Conservation (phyloP, 2,113 vertebrate genomes). For the Thryonomys swinderianus region DNA sequence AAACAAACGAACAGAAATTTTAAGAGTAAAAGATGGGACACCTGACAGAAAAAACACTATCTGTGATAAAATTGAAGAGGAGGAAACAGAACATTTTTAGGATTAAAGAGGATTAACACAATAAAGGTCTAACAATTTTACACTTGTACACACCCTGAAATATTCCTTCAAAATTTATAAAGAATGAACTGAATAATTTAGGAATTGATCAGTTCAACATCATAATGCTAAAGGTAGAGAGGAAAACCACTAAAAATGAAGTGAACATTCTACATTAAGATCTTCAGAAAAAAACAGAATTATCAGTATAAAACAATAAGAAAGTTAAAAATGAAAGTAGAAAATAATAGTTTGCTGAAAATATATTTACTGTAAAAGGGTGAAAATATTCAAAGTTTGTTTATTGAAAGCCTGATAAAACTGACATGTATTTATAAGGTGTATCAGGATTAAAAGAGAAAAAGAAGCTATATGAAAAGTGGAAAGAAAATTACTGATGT, state of each 20-base stretch:
- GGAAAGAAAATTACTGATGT: not conserved
- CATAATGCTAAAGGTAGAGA: not conserved
- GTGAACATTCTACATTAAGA: not conserved
- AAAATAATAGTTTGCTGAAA: slow-evolving; percentile 27
- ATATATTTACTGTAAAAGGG: not conserved
- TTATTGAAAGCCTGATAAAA: slow-evolving; percentile 1
- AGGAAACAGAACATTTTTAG: not conserved
- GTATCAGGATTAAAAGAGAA: slow-evolving; percentile 8
- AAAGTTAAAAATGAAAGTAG: not conserved
- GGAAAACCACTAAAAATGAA: not conserved
- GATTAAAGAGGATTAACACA: not conserved
- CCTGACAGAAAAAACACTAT: not conserved
- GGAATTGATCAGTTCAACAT: not conserved
- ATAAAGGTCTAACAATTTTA: not conserved
- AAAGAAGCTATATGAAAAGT: slow-evolving; percentile 8
- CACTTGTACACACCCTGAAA: not conserved
- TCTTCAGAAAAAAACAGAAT: too few relatives aligned
- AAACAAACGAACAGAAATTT: not conserved
- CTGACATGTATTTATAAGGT: not conserved
- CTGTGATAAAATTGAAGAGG: not conserved
- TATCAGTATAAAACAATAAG: not conserved
- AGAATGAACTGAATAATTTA: slow-evolving; percentile 8
- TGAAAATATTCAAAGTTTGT: slow-evolving; percentile 5
- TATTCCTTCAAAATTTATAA: too few relatives aligned
- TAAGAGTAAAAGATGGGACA: too few relatives aligned